Conservation (phyloP, 1,140 invertebrate species). For the Pseudobourletiella spinata region DNA sequence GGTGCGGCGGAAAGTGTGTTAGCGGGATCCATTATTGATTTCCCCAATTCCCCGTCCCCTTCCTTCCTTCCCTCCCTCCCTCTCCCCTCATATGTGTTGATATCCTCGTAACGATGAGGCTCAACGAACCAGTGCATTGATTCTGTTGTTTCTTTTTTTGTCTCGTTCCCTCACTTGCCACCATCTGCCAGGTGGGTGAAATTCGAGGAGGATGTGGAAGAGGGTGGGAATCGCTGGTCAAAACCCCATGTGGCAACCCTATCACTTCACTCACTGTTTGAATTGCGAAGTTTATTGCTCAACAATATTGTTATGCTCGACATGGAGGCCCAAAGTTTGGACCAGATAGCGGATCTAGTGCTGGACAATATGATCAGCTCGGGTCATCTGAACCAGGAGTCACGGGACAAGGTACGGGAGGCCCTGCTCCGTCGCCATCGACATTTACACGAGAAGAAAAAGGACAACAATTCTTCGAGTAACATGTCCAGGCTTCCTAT, state of each 20-base stretch:
- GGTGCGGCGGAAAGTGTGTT: too few species aligned
- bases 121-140: too few species aligned
- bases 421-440: constrained; percentile 80
- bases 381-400: constrained; percentile 60
- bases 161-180: too few species aligned
- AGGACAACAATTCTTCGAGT: constrained; percentile 45
- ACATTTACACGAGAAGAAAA: constrained; percentile 77
- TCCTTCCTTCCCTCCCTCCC: too few species aligned
- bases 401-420: constrained; percentile 76
- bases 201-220: constrained; percentile 90
- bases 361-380: constrained; percentile 84
- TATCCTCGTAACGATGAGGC: too few species aligned
- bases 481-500: constrained; percentile 79
- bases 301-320: constrained; percentile 87
- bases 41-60: too few species aligned
- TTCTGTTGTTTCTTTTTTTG: too few species aligned
- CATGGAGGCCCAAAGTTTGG: constrained; percentile 73
- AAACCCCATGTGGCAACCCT: constrained; percentile 89
- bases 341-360: constrained; percentile 80
- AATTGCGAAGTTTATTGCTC: constrained; percentile 72
- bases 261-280: constrained; percentile 81
- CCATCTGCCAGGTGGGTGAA: constrained; percentile 85
- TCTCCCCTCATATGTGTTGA: too few species aligned
- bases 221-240: constrained; percentile 87
- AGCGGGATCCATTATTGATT: too few species aligned